A percentile compares a stretch with the other conserved stretches of the same genome.
Evolutionary conservation across 2,797 vertebrate genomes (phyloP).

Genomic region (Mormyrus hasselquistii): DNA sequence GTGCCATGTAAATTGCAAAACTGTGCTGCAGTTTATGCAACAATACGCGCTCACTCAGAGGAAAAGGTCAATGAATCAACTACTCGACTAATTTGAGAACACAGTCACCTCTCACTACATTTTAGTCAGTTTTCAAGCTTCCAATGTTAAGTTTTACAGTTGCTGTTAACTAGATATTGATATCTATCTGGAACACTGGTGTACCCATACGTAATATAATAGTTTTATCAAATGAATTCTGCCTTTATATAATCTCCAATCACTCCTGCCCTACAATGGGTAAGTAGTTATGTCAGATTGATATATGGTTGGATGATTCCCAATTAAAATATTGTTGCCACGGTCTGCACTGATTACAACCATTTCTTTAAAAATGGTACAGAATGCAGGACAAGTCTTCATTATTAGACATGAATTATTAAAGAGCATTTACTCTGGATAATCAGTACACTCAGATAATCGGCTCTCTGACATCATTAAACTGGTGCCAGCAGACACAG

Average conservation of each 20-base stretch:
- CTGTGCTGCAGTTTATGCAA: neutral
- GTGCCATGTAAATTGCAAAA: neutral
- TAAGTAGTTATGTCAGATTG: neutral
- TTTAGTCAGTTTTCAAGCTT: neutral
- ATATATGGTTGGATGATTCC: neutral
- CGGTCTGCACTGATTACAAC: neutral
- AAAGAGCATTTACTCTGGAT: neutral
- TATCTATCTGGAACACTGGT: neutral
- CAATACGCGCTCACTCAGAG: neutral
- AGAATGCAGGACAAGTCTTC: neutral
- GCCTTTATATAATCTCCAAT: neutral
- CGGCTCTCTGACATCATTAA: neutral
- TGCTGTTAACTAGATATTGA: neutral
- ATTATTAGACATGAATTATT: neutral
- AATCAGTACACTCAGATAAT: neutral
- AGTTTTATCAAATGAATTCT: neutral
- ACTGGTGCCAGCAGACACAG: neutral
- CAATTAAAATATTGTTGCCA: neutral
- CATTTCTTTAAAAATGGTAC: neutral
- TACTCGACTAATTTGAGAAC: neutral
- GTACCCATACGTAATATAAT: neutral
- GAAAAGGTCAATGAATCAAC: conserved; percentile 1
- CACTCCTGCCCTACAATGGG: neutral
- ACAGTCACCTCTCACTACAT: neutral
- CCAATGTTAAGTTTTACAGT: neutral